Base-by-base conservation (phyloP, 2,797 vertebrate species). In the Ptychadena robeensis region DNA sequence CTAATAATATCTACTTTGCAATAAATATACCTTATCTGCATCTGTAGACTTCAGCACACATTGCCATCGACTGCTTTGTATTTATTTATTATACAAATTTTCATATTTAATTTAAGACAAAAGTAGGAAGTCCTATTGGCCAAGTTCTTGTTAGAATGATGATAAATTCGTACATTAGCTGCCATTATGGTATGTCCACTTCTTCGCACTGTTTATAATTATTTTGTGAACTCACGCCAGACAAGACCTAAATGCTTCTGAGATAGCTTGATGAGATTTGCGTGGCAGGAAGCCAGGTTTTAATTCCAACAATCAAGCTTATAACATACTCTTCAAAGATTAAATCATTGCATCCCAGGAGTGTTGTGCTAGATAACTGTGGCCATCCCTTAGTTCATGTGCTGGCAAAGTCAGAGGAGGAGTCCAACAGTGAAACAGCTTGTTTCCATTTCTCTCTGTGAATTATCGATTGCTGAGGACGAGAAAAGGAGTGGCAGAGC, bases 391-490 rank as follows among this genome's bases (percentile, higher is more conserved):
- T 74, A 48, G 59, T 0, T 73, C 81, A 61, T 53, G 31, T 2
- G 22, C 65, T 34, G 72, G 40, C 22, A 28, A 70, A 72, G 32
- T 28, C 31, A 65, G 72, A 74, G 72, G 76, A 82, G 79, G 86
- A 83, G 22, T 74, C 73, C 48, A 81, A 3, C 73, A 79, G 31
- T 79, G 48, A 73, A 88, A 82, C 37, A 82, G 30, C 69, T 73
- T 40, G 40, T 48, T 89, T 77, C 78, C 70, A 48, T 82, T 86
- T 32, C 78, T 83, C 69, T 72, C 80, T 68, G 30, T 76, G 68
- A 88, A 88, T 84, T 72, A 87, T 0, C 28, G 86, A 91, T 83
- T 85, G 79, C 67, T 77, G 63, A 53, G 78, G 66, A 80, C 75
- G 53, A 84, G 71, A 80, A 84, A 32, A 71, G 83, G 30, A 53